phyloP scores from a whole-genome alignment of 2,113 vertebrate genomes.

The Erythrocebus patas region DNA sequence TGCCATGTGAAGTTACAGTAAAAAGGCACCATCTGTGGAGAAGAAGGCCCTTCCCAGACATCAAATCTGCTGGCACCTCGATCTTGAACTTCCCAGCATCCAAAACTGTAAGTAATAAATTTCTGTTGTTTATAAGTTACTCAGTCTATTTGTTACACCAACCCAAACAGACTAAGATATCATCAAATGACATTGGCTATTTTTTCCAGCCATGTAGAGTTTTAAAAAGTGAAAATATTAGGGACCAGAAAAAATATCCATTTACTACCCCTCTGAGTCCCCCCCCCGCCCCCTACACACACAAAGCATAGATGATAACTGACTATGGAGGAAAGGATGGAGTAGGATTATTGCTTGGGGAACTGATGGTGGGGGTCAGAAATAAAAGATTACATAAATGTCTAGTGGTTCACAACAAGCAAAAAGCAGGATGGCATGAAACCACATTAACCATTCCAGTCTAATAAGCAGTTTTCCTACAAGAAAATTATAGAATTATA shows the following conservation, averaged over 20 bases:
- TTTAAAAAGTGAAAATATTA: conserved; percentile 18
- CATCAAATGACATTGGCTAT: not conserved
- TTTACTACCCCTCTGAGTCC: not conserved
- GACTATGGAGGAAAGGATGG: not conserved
- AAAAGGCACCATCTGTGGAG: not conserved
- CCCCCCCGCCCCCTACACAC: too few species aligned
- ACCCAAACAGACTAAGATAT: not conserved
- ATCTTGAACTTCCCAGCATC: not conserved
- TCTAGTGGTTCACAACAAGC: conserved; percentile 32
- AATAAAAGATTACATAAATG: conserved; percentile 29
- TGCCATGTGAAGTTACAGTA: not conserved
- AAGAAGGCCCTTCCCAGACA: not conserved
- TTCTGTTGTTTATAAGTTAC: not conserved
- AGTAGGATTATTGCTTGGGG: not conserved
- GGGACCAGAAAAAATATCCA: not conserved
- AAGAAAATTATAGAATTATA: conserved; percentile 68
- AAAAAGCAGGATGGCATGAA: conserved; percentile 53
- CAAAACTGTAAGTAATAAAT: not conserved
- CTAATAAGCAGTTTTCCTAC: conserved; percentile 56
- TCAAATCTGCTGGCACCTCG: not conserved
- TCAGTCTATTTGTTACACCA: not conserved
- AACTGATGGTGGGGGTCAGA: not conserved
- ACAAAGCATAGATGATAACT: not conserved
- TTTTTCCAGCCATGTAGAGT: not conserved
- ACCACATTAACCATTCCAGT: conserved; percentile 65